Evolutionary conservation across 2,888 invertebrate genomes (phyloP), one percentile per base, ranked within the genome.

Genomic region (Oscheius sp.): DNA sequence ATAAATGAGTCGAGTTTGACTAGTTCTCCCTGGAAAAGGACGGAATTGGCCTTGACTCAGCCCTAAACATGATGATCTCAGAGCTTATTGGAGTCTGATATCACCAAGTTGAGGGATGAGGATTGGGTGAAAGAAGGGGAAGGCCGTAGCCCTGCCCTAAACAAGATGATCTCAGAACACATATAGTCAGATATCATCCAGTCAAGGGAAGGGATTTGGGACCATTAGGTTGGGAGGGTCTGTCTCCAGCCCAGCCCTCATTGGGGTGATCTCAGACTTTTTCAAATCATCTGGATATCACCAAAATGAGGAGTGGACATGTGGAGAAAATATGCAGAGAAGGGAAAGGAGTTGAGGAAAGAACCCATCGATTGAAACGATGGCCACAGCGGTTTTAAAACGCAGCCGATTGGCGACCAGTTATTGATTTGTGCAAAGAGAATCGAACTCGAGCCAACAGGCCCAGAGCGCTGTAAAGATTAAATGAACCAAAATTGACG

Each of bases 61-160:
- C 59, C 59, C 59, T 59, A 44, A 59, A 59, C 59, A 59, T 44
- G 59, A 59, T 59, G 59, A 59, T 59, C 59, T 59, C 59, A 59
- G 59, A 59, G 41, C 59, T 59, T n/a, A 26, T 30, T 33, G 6
- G 20, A 41, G 59, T 59, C 59, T 44, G 54, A 59, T 59, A 59
- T 59, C 59, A 59, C 44, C 59, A 26, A 44, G 59, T 59, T 59
- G 28, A 59, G 59, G 59, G 59, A 24, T 44, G 59, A 30, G 59
- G 24, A 26, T 24, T 28, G 59, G 59, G 14, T 41, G n/a, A 26
- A 28, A 20, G 5, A 20, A 20, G 38, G 44, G 22, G 41, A 59
- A 44, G 44, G 44, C 54, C 59, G 3, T 17, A 17, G 59, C 44
- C 59, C 59, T 44, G 59, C 59, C 59, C 59, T 59, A 41, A 59